A percentile compares a stretch with the other conserved stretches of the same genome.
These are phyloP conservation scores for Rhorus exstirpatorius DNA, from an alignment of 2,888 invertebrate species.

Conservation along the genomic window DNA sequence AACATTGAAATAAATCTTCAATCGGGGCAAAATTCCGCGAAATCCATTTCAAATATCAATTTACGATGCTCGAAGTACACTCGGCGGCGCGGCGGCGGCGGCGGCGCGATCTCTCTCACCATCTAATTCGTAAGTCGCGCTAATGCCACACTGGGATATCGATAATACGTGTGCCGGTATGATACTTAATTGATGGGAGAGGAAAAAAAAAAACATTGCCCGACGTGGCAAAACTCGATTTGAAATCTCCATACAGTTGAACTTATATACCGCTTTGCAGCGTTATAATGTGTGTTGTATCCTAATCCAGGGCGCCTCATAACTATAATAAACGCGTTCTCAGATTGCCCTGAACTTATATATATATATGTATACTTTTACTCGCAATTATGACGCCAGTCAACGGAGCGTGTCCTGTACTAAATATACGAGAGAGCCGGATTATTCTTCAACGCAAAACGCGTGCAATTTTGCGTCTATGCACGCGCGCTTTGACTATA, in stretches of 20 bases:
- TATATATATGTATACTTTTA: conserved; percentile 20
- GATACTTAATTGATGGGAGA: conserved; percentile 45
- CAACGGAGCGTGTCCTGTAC: conserved; percentile 66
- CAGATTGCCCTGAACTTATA: conserved; percentile 48
- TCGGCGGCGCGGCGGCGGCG: too few species aligned
- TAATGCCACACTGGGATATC: conserved; percentile 28
- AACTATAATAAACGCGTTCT: conserved; percentile 67
- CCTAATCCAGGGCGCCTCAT: conserved; percentile 46
- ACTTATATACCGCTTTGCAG: conserved; percentile 28
- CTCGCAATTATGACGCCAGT: conserved; percentile 67
- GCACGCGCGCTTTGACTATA: conserved; percentile 56
- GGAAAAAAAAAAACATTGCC: not conserved
- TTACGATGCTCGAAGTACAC: too few species aligned
- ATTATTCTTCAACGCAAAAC: conserved; percentile 21
- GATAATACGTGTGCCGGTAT: conserved; percentile 35
- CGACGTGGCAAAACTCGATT: conserved; percentile 45
- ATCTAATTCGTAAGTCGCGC: conserved; percentile 2
- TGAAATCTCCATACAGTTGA: conserved; percentile 49
- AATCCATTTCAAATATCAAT: too few species aligned
- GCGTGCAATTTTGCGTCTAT: conserved; percentile 49
- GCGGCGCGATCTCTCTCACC: too few species aligned
- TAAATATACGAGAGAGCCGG: conserved; percentile 51
- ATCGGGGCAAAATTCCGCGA: too few species aligned
- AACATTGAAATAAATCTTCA: too few species aligned
- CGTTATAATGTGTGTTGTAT: conserved; percentile 51